Conservation (phyloP, 2,888 invertebrate species). For the Melinaea marsaeus region DNA sequence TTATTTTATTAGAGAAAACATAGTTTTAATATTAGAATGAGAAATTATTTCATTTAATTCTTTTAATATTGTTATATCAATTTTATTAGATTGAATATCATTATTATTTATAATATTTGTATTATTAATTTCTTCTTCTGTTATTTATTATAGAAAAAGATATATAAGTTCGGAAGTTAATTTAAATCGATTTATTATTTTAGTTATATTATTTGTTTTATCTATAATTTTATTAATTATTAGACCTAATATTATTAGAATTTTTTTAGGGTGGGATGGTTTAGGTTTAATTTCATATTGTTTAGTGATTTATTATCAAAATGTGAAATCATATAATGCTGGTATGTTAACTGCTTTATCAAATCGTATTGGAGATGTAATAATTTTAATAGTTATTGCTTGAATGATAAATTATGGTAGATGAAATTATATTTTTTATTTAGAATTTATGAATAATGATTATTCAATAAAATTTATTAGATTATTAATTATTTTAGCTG, state of each 20-base stretch:
- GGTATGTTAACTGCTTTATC: conserved; percentile 84
- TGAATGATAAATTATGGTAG: conserved; percentile 76
- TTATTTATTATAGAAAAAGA: conserved; percentile 80
- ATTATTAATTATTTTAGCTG: conserved; percentile 71
- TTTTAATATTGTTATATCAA: conserved; percentile 65
- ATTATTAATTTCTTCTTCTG: conserved; percentile 81
- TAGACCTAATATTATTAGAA: conserved; percentile 82
- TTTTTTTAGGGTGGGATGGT: conserved; percentile 86
- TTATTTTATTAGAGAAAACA: conserved; percentile 69
- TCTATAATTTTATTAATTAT: conserved; percentile 83
- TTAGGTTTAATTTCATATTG: conserved; percentile 84
- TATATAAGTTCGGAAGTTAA: conserved; percentile 79
- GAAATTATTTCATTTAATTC: conserved; percentile 74
- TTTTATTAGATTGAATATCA: conserved; percentile 82
- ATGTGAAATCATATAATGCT: conserved; percentile 81
- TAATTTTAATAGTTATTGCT: conserved; percentile 79
- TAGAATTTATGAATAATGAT: conserved; percentile 69
- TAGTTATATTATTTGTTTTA: conserved; percentile 81
- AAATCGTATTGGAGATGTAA: conserved; percentile 86
- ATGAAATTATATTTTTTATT: conserved; percentile 76
- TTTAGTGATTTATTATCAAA: conserved; percentile 85
- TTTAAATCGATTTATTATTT: conserved; percentile 80
- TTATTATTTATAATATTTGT: conserved; percentile 81
- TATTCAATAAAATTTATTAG: conserved; percentile 61
- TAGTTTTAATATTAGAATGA: conserved; percentile 74